Percentiles rank a stretch among this genome's conserved stretches.
phyloP scores from a whole-genome alignment of 2,888 invertebrate species.

The Limnephilus auricula region DNA sequence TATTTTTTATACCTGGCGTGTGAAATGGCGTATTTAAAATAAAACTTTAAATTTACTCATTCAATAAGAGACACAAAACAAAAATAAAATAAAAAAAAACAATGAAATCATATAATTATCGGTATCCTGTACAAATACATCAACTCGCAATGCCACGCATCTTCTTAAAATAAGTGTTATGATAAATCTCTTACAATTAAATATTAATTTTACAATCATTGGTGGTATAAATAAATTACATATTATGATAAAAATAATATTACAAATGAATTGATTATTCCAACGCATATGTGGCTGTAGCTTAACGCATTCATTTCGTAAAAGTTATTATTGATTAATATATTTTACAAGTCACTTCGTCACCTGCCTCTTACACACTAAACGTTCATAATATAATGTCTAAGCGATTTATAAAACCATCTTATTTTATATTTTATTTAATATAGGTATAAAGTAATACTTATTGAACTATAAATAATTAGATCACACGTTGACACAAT shows the following conservation, averaged over 20 bases:
- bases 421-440: constrained; percentile 41
- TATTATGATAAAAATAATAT: constrained; percentile 40
- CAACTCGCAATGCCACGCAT: constrained; percentile 33
- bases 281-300: neutral
- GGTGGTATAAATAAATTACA: constrained; percentile 60
- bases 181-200: constrained; percentile 45
- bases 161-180: constrained; percentile 43
- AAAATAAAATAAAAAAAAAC: constrained; percentile 12
- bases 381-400: neutral
- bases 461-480: constrained; percentile 60
- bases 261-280: neutral
- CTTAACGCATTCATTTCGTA: neutral
- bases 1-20: neutral
- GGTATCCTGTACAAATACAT: constrained; percentile 41
- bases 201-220: constrained; percentile 59
- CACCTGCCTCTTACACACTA: neutral
- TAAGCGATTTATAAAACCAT: constrained; percentile 50
- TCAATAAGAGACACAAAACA: constrained; percentile 3
- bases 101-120: constrained; percentile 1
- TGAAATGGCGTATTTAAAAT: neutral
- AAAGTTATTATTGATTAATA: neutral
- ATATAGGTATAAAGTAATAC: constrained; percentile 60
- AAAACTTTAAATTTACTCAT: neutral
- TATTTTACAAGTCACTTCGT: constrained; percentile 34
- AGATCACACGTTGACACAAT: constrained; percentile 66